Evolutionary conservation across 2,113 vertebrate species (phyloP).

Genomic region (Eidolon helvum): DNA sequence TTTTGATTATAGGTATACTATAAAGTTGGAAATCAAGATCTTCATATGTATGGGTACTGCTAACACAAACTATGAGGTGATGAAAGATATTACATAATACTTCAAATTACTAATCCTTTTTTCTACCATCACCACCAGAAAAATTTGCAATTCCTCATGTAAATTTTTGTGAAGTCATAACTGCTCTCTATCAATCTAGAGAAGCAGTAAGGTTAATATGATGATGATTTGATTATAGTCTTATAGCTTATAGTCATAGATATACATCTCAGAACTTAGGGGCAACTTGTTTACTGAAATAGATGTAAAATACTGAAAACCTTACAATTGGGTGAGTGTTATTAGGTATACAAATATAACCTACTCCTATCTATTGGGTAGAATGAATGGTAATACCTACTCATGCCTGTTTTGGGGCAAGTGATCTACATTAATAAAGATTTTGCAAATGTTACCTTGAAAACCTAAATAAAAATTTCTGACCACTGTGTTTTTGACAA

Average conservation of each 20-base stretch:
- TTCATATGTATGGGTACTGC: background rate
- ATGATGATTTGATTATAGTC: background rate
- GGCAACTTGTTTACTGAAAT: background rate
- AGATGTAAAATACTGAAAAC: background rate
- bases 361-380: background rate
- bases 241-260: background rate
- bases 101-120: background rate
- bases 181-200: background rate
- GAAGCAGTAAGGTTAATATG: background rate
- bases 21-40: background rate
- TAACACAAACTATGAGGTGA: background rate
- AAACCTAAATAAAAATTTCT: background rate
- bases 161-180: background rate
- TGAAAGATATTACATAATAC: background rate
- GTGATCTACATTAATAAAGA: background rate
- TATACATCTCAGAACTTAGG: background rate
- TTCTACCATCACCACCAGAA: background rate
- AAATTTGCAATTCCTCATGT: background rate
- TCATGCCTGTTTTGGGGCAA: background rate
- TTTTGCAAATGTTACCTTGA: background rate
- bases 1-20: background rate
- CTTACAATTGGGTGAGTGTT: background rate
- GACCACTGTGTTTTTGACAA: background rate
- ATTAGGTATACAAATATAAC: background rate
- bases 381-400: background rate